Percentiles rank a stretch among this genome's conserved stretches.
Conservation (phyloP, 2,888 invertebrate species). For the Machimus rusticus region DNA sequence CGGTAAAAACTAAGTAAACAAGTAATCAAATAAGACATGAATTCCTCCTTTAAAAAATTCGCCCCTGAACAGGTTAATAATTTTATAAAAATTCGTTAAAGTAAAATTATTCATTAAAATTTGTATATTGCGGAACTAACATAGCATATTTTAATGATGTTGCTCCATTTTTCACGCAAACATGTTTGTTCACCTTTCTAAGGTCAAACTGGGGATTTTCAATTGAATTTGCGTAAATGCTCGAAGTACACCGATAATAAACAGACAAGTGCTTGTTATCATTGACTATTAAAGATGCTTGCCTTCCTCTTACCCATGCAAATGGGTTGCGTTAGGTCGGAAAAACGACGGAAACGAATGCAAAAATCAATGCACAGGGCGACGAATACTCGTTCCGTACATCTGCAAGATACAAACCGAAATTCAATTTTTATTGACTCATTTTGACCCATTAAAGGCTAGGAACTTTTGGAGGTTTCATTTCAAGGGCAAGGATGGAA, state of each 20-base stretch:
- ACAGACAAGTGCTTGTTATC: background rate
- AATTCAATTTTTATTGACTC: slow-evolving; percentile 19
- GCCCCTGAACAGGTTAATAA: no score
- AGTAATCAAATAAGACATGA: no score
- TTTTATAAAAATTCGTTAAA: no score
- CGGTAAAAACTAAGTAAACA: no score
- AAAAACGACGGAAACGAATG: background rate
- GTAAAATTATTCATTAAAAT: no score
- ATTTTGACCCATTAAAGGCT: slow-evolving; percentile 24
- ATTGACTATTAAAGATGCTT: background rate
- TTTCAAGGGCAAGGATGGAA: slow-evolving; percentile 33
- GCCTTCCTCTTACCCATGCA: background rate
- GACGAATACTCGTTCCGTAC: background rate
- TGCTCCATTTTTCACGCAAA: background rate
- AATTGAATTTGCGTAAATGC: background rate
- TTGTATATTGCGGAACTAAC: no score
- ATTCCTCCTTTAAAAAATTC: no score
- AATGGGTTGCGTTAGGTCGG: background rate
- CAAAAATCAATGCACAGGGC: slow-evolving; percentile 2
- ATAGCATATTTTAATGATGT: no score
- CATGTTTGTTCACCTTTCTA: no score
- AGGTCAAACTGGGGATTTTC: background rate
- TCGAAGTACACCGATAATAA: background rate
- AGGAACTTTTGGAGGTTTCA: background rate
- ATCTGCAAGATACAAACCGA: background rate